phyloP scores from a whole-genome alignment of 30 jellyfish, hydroid and myxozoan species.

The Haliclystus octoradiatus region DNA sequence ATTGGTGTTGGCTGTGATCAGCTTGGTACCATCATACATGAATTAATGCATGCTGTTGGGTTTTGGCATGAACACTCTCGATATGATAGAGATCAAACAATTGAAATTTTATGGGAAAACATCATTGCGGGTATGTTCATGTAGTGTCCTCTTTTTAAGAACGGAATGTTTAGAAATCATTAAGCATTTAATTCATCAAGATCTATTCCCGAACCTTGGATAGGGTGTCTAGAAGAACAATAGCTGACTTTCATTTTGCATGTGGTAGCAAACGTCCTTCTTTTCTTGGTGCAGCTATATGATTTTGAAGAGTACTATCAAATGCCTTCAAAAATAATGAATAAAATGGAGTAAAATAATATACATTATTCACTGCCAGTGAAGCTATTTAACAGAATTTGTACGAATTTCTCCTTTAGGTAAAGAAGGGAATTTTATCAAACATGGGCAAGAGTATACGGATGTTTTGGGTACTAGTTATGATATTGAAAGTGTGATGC shows the following conservation, averaged over 20 bases:
- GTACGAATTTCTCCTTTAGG: constrained; percentile 27
- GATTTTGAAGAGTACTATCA: no score
- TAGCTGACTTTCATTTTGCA: no score
- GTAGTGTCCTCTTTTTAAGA: neutral
- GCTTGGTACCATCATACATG: constrained; percentile 61
- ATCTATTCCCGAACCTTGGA: no score
- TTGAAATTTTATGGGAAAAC: constrained; percentile 84
- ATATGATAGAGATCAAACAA: constrained; percentile 55
- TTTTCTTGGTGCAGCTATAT: no score
- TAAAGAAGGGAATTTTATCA: constrained; percentile 44
- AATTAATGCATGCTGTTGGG: constrained; percentile 60
- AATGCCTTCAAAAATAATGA: no score
- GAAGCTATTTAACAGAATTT: no score
- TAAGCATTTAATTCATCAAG: no score
- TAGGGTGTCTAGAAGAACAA: no score
- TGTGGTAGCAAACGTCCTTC: no score
- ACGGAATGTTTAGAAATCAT: no score
- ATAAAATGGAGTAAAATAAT: no score
- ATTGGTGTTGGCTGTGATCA: constrained; percentile 52
- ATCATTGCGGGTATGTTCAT: constrained; percentile 19
- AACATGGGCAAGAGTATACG: constrained; percentile 21
- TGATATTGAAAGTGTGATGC: constrained; percentile 40
- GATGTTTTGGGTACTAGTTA: constrained; percentile 12
- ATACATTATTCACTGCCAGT: no score
- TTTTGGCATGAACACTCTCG: constrained; percentile 87